phyloP scores from a whole-genome alignment of 2,797 vertebrate species.

The Arctocebus calabarensis region DNA sequence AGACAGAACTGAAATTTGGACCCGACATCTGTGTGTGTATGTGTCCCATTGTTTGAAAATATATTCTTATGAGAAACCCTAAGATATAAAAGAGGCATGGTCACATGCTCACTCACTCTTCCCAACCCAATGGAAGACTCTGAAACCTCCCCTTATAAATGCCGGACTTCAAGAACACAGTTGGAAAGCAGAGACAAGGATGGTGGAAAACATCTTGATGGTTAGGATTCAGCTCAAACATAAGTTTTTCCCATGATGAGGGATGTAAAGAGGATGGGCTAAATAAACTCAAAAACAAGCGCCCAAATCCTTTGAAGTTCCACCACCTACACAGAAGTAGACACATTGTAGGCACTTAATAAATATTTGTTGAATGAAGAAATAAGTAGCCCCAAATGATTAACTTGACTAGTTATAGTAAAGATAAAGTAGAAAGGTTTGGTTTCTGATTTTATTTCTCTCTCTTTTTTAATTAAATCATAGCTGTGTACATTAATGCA shows the following conservation, averaged over 20 bases:
- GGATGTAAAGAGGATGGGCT: neutral
- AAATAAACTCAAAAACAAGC: neutral
- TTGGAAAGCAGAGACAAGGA: neutral
- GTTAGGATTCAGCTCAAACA: neutral
- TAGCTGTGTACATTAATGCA: too few species aligned
- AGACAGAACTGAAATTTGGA: neutral
- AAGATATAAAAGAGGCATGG: neutral
- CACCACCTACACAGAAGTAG: neutral
- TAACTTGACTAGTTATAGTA: neutral
- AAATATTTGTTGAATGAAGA: slow-evolving; percentile 28
- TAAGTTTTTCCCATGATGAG: neutral
- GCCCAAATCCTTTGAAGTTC: neutral
- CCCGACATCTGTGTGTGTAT: neutral
- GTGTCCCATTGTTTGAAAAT: neutral
- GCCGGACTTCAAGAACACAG: neutral
- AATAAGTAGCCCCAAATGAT: neutral
- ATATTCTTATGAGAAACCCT: neutral
- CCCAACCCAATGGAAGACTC: neutral
- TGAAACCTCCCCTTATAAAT: neutral
- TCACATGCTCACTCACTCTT: neutral
- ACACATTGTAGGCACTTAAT: neutral
- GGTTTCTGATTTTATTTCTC: neutral
- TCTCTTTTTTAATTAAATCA: neutral
- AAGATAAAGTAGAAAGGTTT: neutral
- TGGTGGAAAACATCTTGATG: neutral